phyloP scores from a whole-genome alignment of 2,888 invertebrate species.

The Pristionchus fissidentatus region DNA sequence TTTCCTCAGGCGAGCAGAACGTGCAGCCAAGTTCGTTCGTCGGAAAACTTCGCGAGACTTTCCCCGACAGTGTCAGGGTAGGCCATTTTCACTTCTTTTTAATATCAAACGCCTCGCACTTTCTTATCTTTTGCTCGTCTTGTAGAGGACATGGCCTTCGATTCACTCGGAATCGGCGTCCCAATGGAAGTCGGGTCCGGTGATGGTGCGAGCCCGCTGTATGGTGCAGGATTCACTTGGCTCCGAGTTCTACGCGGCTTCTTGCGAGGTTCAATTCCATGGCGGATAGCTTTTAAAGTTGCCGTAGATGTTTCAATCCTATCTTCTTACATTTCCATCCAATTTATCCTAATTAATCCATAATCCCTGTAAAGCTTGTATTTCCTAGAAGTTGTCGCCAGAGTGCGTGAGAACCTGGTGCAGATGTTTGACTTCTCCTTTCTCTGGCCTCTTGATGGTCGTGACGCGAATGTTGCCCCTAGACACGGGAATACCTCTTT shows the following conservation, averaged over 20 bases:
- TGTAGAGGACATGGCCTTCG: conserved; percentile 22
- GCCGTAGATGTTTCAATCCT: too few relatives aligned
- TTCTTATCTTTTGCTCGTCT: neutral
- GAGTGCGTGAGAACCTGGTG: neutral
- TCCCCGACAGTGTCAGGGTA: conserved; percentile 31
- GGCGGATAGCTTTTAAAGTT: too few relatives aligned
- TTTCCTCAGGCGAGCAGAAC: neutral
- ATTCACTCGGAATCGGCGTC: neutral
- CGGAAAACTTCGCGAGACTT: neutral
- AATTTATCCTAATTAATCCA: too few relatives aligned
- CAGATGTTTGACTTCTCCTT: too few relatives aligned
- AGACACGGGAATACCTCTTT: too few relatives aligned
- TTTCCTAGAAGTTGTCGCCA: neutral
- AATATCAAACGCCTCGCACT: neutral
- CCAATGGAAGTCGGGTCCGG: neutral
- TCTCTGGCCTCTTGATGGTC: too few relatives aligned
- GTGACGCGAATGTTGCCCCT: too few relatives aligned
- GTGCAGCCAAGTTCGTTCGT: neutral
- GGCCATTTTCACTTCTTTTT: neutral
- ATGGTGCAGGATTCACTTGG: conserved; percentile 43
- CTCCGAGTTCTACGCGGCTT: conserved; percentile 24
- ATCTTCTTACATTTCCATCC: too few relatives aligned
- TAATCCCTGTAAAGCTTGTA: too few relatives aligned
- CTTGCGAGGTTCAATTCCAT: conserved; percentile 40
- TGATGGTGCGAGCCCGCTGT: conserved; percentile 35